phyloP scores from a whole-genome alignment of 2,113 vertebrate species.

The Balaeniceps rex region DNA sequence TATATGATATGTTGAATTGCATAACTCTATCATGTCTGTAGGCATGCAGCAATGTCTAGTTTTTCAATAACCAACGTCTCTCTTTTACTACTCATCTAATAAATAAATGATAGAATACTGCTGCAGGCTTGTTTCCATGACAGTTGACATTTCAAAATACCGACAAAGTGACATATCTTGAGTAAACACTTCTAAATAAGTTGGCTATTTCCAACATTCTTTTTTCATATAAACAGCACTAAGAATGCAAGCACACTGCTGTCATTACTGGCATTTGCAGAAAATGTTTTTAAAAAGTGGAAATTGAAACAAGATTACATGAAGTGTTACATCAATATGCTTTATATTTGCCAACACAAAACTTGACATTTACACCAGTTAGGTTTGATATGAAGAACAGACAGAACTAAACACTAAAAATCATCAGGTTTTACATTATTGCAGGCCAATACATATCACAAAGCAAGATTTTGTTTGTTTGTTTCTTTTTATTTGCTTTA shows the following conservation, averaged over 20 bases:
- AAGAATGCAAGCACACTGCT: not conserved
- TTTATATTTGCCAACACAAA: not conserved
- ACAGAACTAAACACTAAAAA: not conserved
- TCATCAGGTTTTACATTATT: not conserved
- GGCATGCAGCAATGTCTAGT: not conserved
- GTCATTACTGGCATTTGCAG: not conserved
- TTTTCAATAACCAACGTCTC: not conserved
- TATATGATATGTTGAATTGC: not conserved
- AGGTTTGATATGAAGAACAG: not conserved
- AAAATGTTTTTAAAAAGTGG: not conserved
- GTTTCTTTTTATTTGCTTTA: not conserved
- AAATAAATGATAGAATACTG: not conserved
- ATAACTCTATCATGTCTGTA: not conserved
- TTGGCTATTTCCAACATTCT: not conserved
- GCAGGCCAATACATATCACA: not conserved
- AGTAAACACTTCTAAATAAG: not conserved
- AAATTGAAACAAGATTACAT: not conserved
- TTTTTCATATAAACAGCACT: not conserved
- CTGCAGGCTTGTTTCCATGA: not conserved
- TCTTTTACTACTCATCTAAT: not conserved
- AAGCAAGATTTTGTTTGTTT: not conserved
- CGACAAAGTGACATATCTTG: not conserved
- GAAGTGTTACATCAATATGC: not conserved
- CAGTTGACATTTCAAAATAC: conserved; percentile 31
- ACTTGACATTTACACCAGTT: not conserved